Evolutionary conservation across 2,113 vertebrate species (phyloP), one percentile per base, ranked within the genome.

Genomic region (Falcunculus frontatus): DNA sequence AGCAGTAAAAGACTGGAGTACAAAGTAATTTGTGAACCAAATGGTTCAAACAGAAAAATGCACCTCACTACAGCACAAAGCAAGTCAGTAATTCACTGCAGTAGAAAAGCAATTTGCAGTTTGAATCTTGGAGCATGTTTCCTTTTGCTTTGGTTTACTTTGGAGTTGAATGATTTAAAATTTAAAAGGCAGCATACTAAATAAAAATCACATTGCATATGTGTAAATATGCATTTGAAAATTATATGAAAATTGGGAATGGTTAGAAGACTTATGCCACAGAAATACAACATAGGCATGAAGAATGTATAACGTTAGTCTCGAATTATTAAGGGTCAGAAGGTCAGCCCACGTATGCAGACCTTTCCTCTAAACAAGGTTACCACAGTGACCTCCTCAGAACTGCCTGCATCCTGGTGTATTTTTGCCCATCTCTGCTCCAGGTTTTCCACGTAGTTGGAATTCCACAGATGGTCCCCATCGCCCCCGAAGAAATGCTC

Each of bases 381-480:
- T 92, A 92, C 90, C 29, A n/a, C 49, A 77, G 49, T 95, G 94
- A 96, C 91, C 82, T 89, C 85, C 73, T 87, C 92, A 94, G 69
- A 96, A 79, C 86, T 47, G 87, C 87, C 92, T 95, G 79, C 89
- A 88, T 97, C 95, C 91, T 95, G 84, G 53, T 89, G 90, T 94
- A 93, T 93, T 93, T 88, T 89, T 87, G 69, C 83, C 94, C 74
- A 91, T 93, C 87, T 93, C 89, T 95, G 92, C 90, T 95, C 88
- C 90, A 96, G 87, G 91, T 96, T 95, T 97, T 96, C 87, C 26
- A 0, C 84, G 35, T 93, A 90, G 76, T 17, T 96, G 96, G 87
- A 96, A 98, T 98, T 98, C 97, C 97, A 97, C 97, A 98, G 95
- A 97, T 98, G 97, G 97, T 96, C 95, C 92, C 96, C 96, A 97